phyloP scores from a whole-genome alignment of 2,888 invertebrate genomes.

The Pyrrhia umbra region DNA sequence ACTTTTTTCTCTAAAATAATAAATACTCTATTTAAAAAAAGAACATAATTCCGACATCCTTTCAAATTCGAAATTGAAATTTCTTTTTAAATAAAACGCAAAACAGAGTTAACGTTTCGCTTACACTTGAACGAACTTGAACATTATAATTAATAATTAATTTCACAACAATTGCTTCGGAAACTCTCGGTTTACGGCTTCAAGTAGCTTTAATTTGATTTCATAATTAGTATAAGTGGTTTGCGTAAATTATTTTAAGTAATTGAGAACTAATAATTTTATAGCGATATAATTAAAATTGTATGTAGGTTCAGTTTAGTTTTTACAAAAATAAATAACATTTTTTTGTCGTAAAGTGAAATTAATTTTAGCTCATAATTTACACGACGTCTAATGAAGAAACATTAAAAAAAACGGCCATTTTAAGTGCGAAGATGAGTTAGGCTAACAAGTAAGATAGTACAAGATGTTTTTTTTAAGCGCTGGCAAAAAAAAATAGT shows the following conservation, averaged over 20 bases:
- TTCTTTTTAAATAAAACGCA: slow-evolving; percentile 1
- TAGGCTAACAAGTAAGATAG: too few relatives aligned
- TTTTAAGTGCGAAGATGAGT: too few relatives aligned
- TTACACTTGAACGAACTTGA: slow-evolving; percentile 14
- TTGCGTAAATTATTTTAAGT: not conserved
- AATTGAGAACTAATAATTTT: not conserved
- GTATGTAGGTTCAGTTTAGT: not conserved
- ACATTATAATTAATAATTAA: slow-evolving; percentile 11
- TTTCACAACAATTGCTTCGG: not conserved
- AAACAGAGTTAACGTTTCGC: slow-evolving; percentile 14
- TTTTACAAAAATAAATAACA: not conserved
- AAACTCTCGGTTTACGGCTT: not conserved
- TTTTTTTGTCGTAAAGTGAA: not conserved
- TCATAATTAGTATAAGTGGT: slow-evolving; percentile 12
- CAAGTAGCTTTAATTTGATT: slow-evolving; percentile 8
- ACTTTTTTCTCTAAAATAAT: too few relatives aligned
- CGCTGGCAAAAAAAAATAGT: too few relatives aligned
- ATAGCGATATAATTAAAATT: not conserved
- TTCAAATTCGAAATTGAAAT: not conserved
- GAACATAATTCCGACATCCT: too few relatives aligned
- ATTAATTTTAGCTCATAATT: too few relatives aligned
- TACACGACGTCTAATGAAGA: too few relatives aligned
- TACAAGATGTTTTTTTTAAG: too few relatives aligned
- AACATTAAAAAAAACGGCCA: too few relatives aligned
- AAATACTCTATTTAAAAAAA: too few relatives aligned